Base-by-base conservation (phyloP, 2,113 vertebrate species). In the Rhynchopsitta pachyrhyncha region DNA sequence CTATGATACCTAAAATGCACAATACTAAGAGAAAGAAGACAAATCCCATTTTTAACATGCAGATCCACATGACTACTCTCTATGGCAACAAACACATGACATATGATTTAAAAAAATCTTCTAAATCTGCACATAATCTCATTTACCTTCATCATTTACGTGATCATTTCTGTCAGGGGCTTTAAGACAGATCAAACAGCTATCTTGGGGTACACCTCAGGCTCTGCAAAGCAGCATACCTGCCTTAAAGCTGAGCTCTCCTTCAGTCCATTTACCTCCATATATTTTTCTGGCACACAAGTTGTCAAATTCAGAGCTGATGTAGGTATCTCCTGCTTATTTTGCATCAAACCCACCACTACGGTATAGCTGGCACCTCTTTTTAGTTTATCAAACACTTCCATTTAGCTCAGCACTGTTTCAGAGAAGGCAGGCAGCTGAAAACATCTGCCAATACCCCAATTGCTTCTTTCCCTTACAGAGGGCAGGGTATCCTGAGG, bases 31-130 rank as follows among this genome's bases (percentile, higher is more conserved):
- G 29, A 88, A 91, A 49, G 44, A 91, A 93, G 84, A 84, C n/a
- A 78, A 91, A 80, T n/a, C 44, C 67, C 57, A 63, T 73, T 91
- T 95, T 86, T 70, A 88, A 77, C 13, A 29, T 24, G 31, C 73
- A 78, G 44, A 67, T 57, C 68, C 64, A 37, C 14, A 31, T 37
- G 31, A 73, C 52, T 71, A 60, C 33, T 87, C 69, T 75, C 77
- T 91, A 66, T 73, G 70, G 81, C 74, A 92, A 95, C 52, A 92
- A 64, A 90, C 6, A 55, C 6, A 63, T 14, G 62, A 76, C 14
- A 79, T 6, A 52, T 31, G n/a, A 89, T 76, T 88, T 63, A 1
- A 7, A 24, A 47, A 93, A 75, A 83, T 28, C 46, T 47, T 86
- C 69, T 47, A 91, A 75, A 79, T 69, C 74, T 29, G 52, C 69